Percentiles rank a stretch among this genome's conserved stretches.
phyloP scores from a whole-genome alignment of 1,140 invertebrate genomes.

The Dendroctonus ponderosae region DNA sequence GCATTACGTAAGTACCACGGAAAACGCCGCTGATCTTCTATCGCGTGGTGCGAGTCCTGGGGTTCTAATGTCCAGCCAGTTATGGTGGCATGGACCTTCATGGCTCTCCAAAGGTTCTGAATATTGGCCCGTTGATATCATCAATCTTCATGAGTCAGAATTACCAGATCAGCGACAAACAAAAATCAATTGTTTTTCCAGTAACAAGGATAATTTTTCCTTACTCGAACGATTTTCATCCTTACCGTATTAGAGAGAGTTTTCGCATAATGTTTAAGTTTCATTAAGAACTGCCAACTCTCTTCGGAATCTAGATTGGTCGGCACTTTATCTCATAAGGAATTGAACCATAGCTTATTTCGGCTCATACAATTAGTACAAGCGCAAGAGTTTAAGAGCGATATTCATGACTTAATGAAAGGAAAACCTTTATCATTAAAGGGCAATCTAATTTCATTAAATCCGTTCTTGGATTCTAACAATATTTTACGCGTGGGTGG shows the following conservation, averaged over 20 bases:
- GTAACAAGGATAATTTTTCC: background rate
- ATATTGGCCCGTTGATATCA: background rate
- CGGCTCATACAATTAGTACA: constrained; percentile 13
- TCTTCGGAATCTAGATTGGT: background rate
- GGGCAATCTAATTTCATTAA: constrained; percentile 22
- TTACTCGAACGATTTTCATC: constrained; percentile 8
- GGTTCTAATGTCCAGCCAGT: constrained; percentile 7
- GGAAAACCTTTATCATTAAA: constrained; percentile 8
- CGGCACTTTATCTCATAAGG: constrained; percentile 1
- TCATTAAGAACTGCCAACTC: constrained; percentile 12
- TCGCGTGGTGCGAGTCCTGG: constrained; percentile 7
- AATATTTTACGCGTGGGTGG: constrained; percentile 38
- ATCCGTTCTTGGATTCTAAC: constrained; percentile 38
- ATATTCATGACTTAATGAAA: constrained; percentile 17
- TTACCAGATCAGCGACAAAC: background rate
- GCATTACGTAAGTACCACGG: constrained; percentile 20
- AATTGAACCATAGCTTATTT: constrained; percentile 9
- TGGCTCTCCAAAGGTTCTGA: constrained; percentile 12
- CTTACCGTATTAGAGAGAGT: constrained; percentile 17
- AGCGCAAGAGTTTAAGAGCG: constrained; percentile 13
- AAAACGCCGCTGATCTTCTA: constrained; percentile 33
- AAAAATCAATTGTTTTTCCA: background rate
- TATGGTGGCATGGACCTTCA: constrained; percentile 31
- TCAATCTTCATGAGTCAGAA: background rate
- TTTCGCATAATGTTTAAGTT: constrained; percentile 23